Percentiles rank a stretch among this genome's conserved stretches.
Conservation (phyloP, 2,797 vertebrate genomes). For the Falco columbarius region DNA sequence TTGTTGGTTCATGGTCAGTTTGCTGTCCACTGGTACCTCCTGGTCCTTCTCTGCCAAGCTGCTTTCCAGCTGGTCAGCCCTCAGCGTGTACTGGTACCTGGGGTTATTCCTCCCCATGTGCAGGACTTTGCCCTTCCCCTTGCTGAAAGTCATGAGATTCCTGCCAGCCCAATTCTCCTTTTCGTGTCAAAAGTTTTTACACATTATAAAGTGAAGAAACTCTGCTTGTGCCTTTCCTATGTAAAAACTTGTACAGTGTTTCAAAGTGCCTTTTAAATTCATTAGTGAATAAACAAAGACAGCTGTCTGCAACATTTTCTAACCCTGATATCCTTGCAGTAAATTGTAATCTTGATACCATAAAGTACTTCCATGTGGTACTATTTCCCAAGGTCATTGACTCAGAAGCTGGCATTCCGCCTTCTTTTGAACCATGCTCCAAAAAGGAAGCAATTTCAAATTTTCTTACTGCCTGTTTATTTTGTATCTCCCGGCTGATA, state of each 20-base stretch:
- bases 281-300: neutral
- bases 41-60: neutral
- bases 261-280: neutral
- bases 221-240: neutral
- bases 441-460: neutral
- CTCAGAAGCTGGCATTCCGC: neutral
- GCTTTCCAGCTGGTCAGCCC: neutral
- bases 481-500: neutral
- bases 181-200: neutral
- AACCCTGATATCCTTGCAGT: neutral
- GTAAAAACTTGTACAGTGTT: neutral
- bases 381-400: neutral
- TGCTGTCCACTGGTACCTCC: neutral
- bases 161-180: neutral
- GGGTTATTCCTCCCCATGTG: neutral
- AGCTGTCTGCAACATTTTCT: neutral
- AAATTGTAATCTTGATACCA: neutral
- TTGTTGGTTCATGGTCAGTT: neutral
- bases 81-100: neutral
- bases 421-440: neutral
- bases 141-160: neutral
- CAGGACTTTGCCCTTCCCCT: neutral
- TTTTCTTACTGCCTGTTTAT: neutral
- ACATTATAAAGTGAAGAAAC: neutral
- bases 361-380: neutral